A percentile compares a stretch with the other conserved stretches of the same genome.
These are phyloP conservation scores for Bombyx mandarina DNA, from an alignment of 1,140 invertebrate genomes.

Conservation along the genomic window DNA sequence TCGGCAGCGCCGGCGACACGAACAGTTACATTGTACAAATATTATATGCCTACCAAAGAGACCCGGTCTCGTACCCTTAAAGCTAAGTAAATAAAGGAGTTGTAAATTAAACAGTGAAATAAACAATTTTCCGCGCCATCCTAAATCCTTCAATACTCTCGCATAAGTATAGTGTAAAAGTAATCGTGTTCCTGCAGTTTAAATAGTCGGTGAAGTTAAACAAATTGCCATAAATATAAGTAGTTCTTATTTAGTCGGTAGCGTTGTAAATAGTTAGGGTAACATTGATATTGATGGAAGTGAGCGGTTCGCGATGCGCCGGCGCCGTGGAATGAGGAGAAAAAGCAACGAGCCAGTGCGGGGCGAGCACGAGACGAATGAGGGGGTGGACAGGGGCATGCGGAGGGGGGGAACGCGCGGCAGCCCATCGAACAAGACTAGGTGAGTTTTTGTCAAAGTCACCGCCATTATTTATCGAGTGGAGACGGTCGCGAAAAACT, in stretches of 20 bases:
- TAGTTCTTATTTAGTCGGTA: conserved; percentile 63
- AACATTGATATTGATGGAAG: conserved; percentile 45
- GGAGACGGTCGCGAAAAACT: conserved; percentile 69
- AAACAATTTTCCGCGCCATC: conserved; percentile 57
- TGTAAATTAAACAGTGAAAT: conserved; percentile 56
- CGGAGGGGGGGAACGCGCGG: conserved; percentile 43
- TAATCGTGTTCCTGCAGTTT: conserved; percentile 70
- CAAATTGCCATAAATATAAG: conserved; percentile 71
- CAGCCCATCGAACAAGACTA: conserved; percentile 64
- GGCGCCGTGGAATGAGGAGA: conserved; percentile 59
- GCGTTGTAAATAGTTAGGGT: conserved; percentile 66
- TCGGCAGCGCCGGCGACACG: conserved; percentile 39
- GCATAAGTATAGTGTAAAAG: conserved; percentile 68
- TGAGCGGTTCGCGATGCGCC: conserved; percentile 55
- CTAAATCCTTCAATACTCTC: conserved; percentile 59
- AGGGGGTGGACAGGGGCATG: conserved; percentile 13
- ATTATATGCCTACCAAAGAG: conserved; percentile 72
- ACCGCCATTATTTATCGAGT: conserved; percentile 67
- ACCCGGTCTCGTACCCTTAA: conserved; percentile 71
- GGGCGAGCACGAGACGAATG: conserved; percentile 30
- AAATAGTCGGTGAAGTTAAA: conserved; percentile 68
- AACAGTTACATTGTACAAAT: conserved; percentile 71
- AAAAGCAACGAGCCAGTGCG: conserved; percentile 31
- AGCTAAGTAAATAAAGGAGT: conserved; percentile 61
- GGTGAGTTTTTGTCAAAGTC: conserved; percentile 69